Base-by-base conservation (phyloP, 2,113 vertebrate species). In the Microcebus murinus region DNA sequence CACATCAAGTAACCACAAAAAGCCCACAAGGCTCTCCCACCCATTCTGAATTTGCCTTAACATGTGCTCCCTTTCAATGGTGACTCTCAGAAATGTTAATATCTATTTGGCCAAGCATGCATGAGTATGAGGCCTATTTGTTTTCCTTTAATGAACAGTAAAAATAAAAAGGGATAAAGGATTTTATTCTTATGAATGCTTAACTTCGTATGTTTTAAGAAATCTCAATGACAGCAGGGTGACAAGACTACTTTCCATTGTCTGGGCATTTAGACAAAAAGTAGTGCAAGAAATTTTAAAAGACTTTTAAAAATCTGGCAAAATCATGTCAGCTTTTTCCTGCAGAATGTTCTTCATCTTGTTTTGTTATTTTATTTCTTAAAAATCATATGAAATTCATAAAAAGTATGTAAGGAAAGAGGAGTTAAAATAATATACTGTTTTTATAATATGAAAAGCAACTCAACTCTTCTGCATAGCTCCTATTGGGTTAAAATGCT, bases 401-500 rank as follows among this genome's bases (percentile, higher is more conserved):
- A 63, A 63, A 94, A 71, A 89, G 4, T 18, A 82, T 73, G 25
- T 3, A 52, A 55, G 79, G 67, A 94, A 83, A 89, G n/a, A 42
- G 31, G 70, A 88, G 25, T 95, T 34, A 25, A 86, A 92, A 48
- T 14, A 77, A 48, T 39, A 31, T 25, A 27, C 13, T 21, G 4
- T 82, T 55, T 18, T 55, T 55, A 55, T 18, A 76, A 39, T 20
- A 5, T 31, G 84, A 87, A 87, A 93, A 55, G 15, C 6, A 50
- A 67, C 61, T 91, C 73, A 39, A 74, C n/a, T 61, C 31, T 84
- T 94, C 71, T 31, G 71, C 29, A 5, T 74, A 61, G 61, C 42
- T 61, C 21, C 59, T 17, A 10, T 42, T 74, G 92, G 81, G 90
- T 73, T 90, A 91, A 97, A 96, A 97, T 0, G 12, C 76, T 93